A percentile compares a stretch with the other conserved stretches of the same genome.
phyloP scores from a whole-genome alignment of 2,113 vertebrate genomes.

The Oncorhynchus clarkii region DNA sequence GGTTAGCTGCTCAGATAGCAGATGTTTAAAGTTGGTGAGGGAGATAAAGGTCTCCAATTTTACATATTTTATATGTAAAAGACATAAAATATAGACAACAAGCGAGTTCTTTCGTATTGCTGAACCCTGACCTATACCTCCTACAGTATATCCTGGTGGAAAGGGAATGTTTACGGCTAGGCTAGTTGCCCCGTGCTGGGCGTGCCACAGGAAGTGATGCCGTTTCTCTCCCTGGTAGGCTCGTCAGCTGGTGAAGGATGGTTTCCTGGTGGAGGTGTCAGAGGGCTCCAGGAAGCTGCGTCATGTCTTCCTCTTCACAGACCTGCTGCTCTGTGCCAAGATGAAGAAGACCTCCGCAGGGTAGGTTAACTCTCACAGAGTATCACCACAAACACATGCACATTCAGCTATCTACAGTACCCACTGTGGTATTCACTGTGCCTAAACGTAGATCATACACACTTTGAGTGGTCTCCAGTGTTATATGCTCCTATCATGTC shows the following conservation, averaged over 20 bases:
- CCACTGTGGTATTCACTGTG: background rate
- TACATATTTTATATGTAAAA: too few species aligned
- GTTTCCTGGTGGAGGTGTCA: conserved; percentile 95
- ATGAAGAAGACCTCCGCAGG: conserved; percentile 92
- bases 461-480: too few species aligned
- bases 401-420: background rate
- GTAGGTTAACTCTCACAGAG: conserved; percentile 68
- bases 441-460: too few species aligned
- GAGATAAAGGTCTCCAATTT: too few species aligned
- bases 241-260: conserved; percentile 95
- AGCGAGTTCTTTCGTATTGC: too few species aligned
- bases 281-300: conserved; percentile 96
- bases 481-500: background rate
- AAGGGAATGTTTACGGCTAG: background rate
- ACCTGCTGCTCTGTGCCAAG: conserved; percentile 96
- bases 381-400: conserved; percentile 1
- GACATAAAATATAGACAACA: too few species aligned
- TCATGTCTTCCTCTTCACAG: conserved; percentile 97
- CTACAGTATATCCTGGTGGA: background rate
- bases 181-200: background rate
- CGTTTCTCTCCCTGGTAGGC: conserved; percentile 67
- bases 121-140: too few species aligned
- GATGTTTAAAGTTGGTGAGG: too few species aligned
- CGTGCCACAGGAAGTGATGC: conserved; percentile 25
- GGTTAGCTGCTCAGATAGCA: too few species aligned